A percentile compares a stretch with the other conserved stretches of the same genome.
Conservation (phyloP, 1,140 invertebrate species). For the Lepidotrigona ventralis region DNA sequence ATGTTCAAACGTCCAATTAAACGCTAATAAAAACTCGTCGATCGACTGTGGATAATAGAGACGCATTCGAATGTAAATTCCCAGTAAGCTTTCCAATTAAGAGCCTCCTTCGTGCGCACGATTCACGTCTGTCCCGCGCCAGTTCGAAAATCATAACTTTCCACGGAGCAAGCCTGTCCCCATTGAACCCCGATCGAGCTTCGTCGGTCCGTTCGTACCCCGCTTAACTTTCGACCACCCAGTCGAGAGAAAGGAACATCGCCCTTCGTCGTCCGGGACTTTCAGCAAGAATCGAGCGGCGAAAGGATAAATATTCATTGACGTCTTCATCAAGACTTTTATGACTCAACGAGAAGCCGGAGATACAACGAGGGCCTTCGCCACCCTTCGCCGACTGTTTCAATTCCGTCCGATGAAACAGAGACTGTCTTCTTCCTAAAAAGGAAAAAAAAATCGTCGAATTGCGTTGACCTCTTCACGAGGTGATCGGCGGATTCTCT, state of each 20-base stretch:
- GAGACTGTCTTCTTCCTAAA: not conserved
- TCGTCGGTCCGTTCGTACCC: conserved; percentile 37
- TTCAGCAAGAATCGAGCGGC: conserved; percentile 62
- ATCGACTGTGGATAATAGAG: conserved; percentile 36
- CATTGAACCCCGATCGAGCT: conserved; percentile 52
- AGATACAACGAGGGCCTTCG: not conserved
- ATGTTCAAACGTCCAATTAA: conserved; percentile 50
- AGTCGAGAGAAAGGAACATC: conserved; percentile 66
- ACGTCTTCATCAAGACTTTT: conserved; percentile 78
- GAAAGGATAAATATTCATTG: conserved; percentile 78
- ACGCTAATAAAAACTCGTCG: conserved; percentile 59
- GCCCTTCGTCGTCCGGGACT: conserved; percentile 37
- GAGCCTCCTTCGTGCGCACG: not conserved
- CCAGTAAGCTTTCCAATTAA: not conserved
- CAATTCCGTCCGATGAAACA: not conserved
- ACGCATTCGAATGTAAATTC: conserved; percentile 2
- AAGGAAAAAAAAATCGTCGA: not conserved
- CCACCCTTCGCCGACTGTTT: conserved; percentile 7
- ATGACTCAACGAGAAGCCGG: conserved; percentile 62
- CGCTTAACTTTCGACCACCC: conserved; percentile 61
- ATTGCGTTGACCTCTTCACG: too few species aligned
- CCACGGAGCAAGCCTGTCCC: not conserved
- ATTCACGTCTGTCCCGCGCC: not conserved
- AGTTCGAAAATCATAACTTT: not conserved
- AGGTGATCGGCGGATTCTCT: too few species aligned